Percentiles rank a stretch among this genome's conserved stretches.
Evolutionary conservation across 2,113 vertebrate species (phyloP).

Genomic region (Cheirogaleus medius): DNA sequence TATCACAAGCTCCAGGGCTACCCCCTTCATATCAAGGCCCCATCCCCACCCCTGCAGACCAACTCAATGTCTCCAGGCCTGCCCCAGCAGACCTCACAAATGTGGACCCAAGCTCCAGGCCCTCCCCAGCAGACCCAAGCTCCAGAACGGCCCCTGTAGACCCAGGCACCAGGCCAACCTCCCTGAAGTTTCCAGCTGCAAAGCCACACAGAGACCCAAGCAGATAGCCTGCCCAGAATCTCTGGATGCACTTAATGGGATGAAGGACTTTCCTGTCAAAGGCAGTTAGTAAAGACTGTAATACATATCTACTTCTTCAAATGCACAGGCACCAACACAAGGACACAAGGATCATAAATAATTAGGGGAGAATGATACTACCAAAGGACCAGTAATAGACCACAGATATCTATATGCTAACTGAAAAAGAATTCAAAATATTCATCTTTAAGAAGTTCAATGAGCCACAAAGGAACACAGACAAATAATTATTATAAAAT

Average conservation of each 20-base stretch:
- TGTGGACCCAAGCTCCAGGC: neutral
- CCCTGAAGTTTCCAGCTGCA: neutral
- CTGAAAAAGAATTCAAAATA: neutral
- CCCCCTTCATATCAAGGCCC: neutral
- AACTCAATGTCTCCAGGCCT: neutral
- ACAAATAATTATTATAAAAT: neutral
- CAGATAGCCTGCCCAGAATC: neutral
- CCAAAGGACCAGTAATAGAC: neutral
- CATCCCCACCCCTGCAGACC: neutral
- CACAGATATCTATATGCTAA: neutral
- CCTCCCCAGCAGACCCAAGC: neutral
- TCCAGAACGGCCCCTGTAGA: neutral
- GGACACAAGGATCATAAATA: neutral
- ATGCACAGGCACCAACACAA: neutral
- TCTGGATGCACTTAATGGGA: neutral
- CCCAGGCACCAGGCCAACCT: neutral
- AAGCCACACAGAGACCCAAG: neutral
- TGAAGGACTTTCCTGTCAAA: neutral
- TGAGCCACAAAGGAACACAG: neutral
- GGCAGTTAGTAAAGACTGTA: neutral
- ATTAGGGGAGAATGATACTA: neutral
- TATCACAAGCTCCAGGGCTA: neutral
- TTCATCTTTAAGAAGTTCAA: neutral
- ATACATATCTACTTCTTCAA: neutral
- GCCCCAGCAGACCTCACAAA: neutral